These are phyloP conservation scores for Agriopis marginaria DNA, from an alignment of 2,888 invertebrate genomes.

Conservation along the genomic window DNA sequence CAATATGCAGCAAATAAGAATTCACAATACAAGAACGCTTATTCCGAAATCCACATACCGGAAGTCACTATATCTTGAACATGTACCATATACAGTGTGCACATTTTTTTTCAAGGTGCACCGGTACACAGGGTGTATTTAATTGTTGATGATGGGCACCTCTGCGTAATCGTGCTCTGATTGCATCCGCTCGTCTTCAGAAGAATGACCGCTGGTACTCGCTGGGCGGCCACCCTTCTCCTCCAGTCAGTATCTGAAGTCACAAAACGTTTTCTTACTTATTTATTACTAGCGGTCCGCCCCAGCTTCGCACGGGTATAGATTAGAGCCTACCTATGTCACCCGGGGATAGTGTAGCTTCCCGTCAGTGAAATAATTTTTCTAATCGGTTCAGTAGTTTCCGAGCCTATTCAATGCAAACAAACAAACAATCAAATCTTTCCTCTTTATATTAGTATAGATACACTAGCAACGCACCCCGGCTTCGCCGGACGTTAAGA, in stretches of 20 bases:
- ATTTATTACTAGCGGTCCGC: no score
- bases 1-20: neutral
- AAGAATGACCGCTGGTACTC: conserved; percentile 77
- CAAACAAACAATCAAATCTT: no score
- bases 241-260: conserved; percentile 79
- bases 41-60: neutral
- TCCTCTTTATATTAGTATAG: no score
- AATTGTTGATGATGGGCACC: conserved; percentile 34
- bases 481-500: no score
- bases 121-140: neutral
- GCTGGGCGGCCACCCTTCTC: conserved; percentile 77
- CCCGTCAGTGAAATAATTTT: no score
- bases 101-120: neutral
- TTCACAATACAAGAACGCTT: neutral
- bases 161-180: conserved; percentile 40
- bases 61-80: neutral
- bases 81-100: no score
- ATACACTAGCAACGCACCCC: no score
- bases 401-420: no score
- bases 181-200: conserved; percentile 71
- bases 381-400: no score
- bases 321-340: no score
- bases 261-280: neutral
- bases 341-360: no score
- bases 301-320: no score